Evolutionary conservation across 2,888 invertebrate genomes (phyloP), one percentile per base, ranked within the genome.

Genomic region (Nomada flava): DNA sequence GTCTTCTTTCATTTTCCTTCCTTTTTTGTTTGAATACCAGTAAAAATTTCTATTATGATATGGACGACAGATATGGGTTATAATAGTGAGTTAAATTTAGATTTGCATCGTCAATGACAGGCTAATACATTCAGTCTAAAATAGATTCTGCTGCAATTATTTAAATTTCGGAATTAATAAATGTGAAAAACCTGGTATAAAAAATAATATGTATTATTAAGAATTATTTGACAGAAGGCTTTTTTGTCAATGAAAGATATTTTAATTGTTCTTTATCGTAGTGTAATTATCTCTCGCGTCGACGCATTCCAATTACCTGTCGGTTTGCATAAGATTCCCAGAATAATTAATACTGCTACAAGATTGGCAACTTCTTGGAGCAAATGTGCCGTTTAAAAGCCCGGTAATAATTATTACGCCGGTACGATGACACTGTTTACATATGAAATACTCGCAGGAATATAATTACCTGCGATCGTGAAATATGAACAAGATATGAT

Each of bases 381-480:
- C 44, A 29, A n/a, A 4, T 52, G 50, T 53, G 23, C 4, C 15
- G 9, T 18, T 29, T 62, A 52, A 52, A 63, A 18, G 18, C 3
- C 13, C 53, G 18, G 55, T 70, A 76, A 83, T 63, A 47, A 53
- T 15, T 42, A 59, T 79, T 60, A 77, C 63, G 60, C 59, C 18
- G 65, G 50, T 73, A 18, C 70, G 63, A 73, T 62, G 57, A 83
- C 69, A 76, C 29, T 55, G 62, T 63, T 57, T 29, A 23, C 2
- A 26, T 29, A 64, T 15, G 15, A n/a, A 7, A 11, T 5, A 0
- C 1, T 3, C 26, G 5, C 42, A n/a, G 20, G 52, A 55, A 53
- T 10, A 42, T 63, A 68, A 44, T 72, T 10, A 18, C 0, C 26
- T 5, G 2, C 11, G 47, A 2, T 23, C 29, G 26, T 71, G 18